Evolutionary conservation across 2,797 vertebrate genomes (phyloP).

Genomic region (Natrix natrix): DNA sequence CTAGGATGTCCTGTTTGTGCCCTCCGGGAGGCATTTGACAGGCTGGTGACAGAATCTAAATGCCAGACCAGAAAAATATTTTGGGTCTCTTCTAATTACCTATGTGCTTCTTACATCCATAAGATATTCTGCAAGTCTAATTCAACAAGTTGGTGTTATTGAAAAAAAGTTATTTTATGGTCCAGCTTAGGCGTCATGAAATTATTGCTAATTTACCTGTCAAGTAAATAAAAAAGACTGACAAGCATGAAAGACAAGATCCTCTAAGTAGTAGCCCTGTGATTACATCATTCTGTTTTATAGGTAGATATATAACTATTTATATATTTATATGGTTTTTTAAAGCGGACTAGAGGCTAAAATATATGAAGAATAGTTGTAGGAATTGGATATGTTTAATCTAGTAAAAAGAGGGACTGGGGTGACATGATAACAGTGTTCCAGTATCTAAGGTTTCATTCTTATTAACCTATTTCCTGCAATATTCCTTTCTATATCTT

Average conservation of each 20-base stretch:
- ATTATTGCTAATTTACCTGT: neutral
- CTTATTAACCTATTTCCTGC: neutral
- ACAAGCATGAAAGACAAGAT: neutral
- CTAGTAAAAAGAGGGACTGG: too few relatives aligned
- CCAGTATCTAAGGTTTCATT: neutral
- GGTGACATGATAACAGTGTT: neutral
- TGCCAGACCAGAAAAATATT: neutral
- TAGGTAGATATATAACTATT: neutral
- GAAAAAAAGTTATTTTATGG: neutral
- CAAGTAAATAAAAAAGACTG: neutral
- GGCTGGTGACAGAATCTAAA: neutral
- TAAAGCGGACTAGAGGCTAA: neutral
- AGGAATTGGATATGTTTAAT: neutral
- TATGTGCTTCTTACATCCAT: neutral
- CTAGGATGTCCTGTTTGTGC: too few relatives aligned
- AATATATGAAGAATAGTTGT: neutral
- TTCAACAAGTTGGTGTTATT: neutral
- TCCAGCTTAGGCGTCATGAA: neutral
- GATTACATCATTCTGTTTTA: neutral
- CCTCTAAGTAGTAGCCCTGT: neutral
- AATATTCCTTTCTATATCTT: neutral
- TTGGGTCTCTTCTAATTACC: neutral
- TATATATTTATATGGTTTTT: neutral
- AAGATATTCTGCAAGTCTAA: neutral
- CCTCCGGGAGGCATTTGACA: neutral